Evolutionary conservation across 2,797 vertebrate species (phyloP).

Genomic region (Acridotheres tristis): DNA sequence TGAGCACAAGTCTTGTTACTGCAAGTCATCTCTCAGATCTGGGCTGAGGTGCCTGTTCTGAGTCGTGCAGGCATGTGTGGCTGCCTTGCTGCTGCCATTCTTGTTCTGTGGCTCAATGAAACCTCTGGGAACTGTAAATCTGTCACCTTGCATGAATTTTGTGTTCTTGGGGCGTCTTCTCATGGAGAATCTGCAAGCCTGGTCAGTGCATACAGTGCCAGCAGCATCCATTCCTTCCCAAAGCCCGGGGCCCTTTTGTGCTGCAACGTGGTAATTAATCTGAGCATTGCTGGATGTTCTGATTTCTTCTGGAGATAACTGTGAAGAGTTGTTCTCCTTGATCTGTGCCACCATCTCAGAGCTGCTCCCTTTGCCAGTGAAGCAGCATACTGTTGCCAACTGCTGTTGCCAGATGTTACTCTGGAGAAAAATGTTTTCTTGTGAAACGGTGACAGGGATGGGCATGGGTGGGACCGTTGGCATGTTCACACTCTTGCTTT

Average conservation of each 20-base stretch:
- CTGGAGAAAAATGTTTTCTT: background rate
- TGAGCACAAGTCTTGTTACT: background rate
- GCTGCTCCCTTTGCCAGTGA: background rate
- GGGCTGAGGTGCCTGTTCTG: background rate
- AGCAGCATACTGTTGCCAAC: background rate
- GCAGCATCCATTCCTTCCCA: background rate
- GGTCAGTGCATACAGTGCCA: background rate
- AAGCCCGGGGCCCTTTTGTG: background rate
- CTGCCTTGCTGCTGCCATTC: background rate
- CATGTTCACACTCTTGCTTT: background rate
- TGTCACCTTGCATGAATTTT: background rate
- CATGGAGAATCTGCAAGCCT: background rate
- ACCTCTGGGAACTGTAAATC: slow-evolving; percentile 26
- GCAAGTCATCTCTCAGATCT: background rate
- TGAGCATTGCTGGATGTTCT: slow-evolving; percentile 12
- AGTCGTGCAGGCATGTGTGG: background rate
- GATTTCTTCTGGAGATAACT: slow-evolving; percentile 15
- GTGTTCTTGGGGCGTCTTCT: background rate
- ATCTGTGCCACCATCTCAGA: background rate
- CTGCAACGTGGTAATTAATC: slow-evolving; percentile 3
- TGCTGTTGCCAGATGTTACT: slow-evolving; percentile 1
- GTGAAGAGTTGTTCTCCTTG: background rate
- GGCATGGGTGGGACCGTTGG: background rate
- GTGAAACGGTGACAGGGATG: background rate
- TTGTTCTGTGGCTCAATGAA: background rate